These are phyloP conservation scores for Nanorana parkeri DNA, from an alignment of 2,113 vertebrate genomes.

Conservation along the genomic window DNA sequence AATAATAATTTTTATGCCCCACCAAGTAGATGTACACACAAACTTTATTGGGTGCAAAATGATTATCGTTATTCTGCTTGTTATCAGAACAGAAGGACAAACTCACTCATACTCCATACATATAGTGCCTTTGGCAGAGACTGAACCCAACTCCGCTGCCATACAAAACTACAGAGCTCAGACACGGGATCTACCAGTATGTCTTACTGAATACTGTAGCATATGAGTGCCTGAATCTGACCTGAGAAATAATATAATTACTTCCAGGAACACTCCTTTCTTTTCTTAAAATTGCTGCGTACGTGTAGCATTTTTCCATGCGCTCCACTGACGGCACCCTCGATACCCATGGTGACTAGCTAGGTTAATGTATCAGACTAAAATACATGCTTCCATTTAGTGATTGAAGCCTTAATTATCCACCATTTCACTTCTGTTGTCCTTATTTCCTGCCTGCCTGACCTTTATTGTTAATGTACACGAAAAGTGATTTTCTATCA, in stretches of 20 bases:
- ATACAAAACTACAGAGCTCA: too few species aligned
- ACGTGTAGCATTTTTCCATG: background rate
- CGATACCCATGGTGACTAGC: slow-evolving; percentile 28
- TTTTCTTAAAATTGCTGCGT: background rate
- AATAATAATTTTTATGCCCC: too few species aligned
- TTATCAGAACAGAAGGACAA: too few species aligned
- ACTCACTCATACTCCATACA: too few species aligned
- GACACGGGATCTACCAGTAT: too few species aligned
- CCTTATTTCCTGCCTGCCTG: slow-evolving; percentile 7
- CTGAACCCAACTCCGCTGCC: too few species aligned
- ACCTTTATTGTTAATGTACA: slow-evolving; percentile 46
- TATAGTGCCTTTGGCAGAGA: too few species aligned
- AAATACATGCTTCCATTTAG: slow-evolving; percentile 26
- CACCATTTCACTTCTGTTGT: slow-evolving; percentile 15
- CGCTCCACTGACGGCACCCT: background rate
- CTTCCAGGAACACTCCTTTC: background rate
- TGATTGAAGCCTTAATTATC: slow-evolving; percentile 47
- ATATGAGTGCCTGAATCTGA: background rate
- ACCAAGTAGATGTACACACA: too few species aligned
- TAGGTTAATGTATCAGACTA: slow-evolving; percentile 23
- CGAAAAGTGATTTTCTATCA: slow-evolving; percentile 24
- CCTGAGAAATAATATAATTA: background rate
- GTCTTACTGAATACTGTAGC: too few species aligned
- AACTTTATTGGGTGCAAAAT: too few species aligned
- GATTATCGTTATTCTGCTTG: too few species aligned